Evolutionary conservation across 2,797 vertebrate species (phyloP).

Genomic region (Malacoctenus gilli): DNA sequence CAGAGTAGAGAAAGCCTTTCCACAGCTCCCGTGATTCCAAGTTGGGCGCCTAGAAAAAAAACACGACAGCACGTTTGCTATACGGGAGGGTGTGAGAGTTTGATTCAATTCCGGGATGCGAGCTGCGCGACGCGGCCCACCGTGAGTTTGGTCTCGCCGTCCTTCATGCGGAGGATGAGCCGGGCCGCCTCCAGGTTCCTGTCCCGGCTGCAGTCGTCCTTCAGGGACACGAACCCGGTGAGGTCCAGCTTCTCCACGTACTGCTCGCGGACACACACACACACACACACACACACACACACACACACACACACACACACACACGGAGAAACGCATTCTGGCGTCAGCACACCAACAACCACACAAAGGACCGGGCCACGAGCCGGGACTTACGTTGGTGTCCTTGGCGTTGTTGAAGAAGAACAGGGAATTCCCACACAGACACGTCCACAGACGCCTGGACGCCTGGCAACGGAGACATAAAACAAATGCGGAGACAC

Average conservation of each 20-base stretch:
- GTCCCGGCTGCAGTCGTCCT: constrained; percentile 80
- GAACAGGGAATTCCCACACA: constrained; percentile 85
- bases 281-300: background rate
- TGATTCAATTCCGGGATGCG: too few relatives aligned
- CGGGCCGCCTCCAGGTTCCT: constrained; percentile 76
- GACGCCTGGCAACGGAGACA: constrained; percentile 74
- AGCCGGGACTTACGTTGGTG: constrained; percentile 77
- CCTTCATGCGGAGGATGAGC: constrained; percentile 82
- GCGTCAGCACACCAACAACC: background rate
- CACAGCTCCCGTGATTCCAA: constrained; percentile 88
- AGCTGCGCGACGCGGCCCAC: constrained; percentile 62
- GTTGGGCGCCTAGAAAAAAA: constrained; percentile 80
- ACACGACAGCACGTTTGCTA: too few relatives aligned
- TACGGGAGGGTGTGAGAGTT: too few relatives aligned
- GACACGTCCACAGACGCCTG: constrained; percentile 85
- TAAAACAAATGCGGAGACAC: constrained; percentile 4
- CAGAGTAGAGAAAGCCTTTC: constrained; percentile 89
- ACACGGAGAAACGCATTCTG: too few relatives aligned
- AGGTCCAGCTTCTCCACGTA: constrained; percentile 87
- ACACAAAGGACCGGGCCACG: too few relatives aligned
- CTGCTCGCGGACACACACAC: constrained; percentile 64
- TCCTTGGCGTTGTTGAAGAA: constrained; percentile 87
- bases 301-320: background rate
- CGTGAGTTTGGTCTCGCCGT: constrained; percentile 86
- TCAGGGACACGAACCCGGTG: constrained; percentile 81